Evolutionary conservation across 1,140 invertebrate genomes (phyloP), one percentile per base, ranked within the genome.

Genomic region (Glossosoma conforme): DNA sequence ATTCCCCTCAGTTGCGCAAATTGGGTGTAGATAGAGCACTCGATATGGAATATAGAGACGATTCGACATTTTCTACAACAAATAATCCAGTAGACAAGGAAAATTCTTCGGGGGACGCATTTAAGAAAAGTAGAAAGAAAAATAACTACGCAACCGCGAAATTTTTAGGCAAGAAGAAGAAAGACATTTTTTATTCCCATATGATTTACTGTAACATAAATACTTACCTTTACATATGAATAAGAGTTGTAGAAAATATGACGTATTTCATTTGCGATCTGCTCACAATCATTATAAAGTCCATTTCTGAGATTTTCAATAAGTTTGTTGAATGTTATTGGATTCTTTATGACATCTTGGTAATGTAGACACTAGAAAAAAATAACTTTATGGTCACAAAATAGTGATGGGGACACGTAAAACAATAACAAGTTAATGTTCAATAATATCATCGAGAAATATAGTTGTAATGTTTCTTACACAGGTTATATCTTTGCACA

Each of bases 321-420:
- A 46, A 74, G 70, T 52, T 72, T 67, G 37, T 69, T 64, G 8
- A 72, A 61, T 42, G 68, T 69, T 65, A 74, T 71, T 13, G 71
- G 71, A 58, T 72, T 66, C 53, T 72, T 72, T n/a, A 72, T 65
- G 14, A 72, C 65, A 60, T 72, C 70, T 44, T 71, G 72, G 60
- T 70, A 74, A 53, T 69, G 63, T n/a, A 70, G 70, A 44, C 68
- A 69, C 70, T 73, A 60, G 33, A 68, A 67, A 10, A 13, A 18
- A 2, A 38, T 5, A 38, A n/a, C 11, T 10, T 17, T 15, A 33
- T 33, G 3, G 3, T 33, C 32, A 3, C n/a, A 33, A n/a, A 15
- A 11, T 33, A 33, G n/a, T 4, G n/a, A 33, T 4, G 3, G 3
- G 4, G 4, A 5, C 3, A 11, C n/a, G 4, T 13, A 3, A 33